These are phyloP conservation scores for Malthinus flaveolus DNA, from an alignment of 2,888 invertebrate genomes.

Conservation along the genomic window DNA sequence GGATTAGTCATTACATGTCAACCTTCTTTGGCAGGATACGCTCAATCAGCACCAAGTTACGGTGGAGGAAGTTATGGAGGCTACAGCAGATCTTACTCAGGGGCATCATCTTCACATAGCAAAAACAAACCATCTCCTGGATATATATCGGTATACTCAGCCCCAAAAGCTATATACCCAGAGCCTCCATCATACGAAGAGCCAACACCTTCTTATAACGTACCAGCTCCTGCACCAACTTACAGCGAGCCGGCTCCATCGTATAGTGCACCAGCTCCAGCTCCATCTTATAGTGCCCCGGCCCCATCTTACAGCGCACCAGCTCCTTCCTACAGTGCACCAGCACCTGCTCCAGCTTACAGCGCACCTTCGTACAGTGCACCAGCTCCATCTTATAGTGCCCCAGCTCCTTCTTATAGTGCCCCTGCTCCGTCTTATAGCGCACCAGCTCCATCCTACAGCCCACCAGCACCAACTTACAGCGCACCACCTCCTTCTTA, in stretches of 20 bases:
- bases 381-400: slow-evolving; percentile 7
- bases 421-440: slow-evolving; percentile 4
- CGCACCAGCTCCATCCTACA: slow-evolving; percentile 1
- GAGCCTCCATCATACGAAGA: slow-evolving; percentile 15
- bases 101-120: slow-evolving; percentile 13
- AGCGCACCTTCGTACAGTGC: slow-evolving; percentile 15
- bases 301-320: slow-evolving; percentile 30
- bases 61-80: slow-evolving; percentile 26
- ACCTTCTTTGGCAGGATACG: slow-evolving; percentile 52
- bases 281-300: slow-evolving; percentile 16
- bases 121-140: slow-evolving; percentile 11
- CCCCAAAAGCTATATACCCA: slow-evolving; percentile 8
- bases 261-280: slow-evolving; percentile 10
- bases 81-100: slow-evolving; percentile 24
- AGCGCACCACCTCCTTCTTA: slow-evolving; percentile 11
- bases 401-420: neutral
- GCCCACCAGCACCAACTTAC: slow-evolving; percentile 13
- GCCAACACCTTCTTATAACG: neutral
- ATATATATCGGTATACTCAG: slow-evolving; percentile 7
- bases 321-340: slow-evolving; percentile 27
- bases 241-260: slow-evolving; percentile 15
- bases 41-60: slow-evolving; percentile 36
- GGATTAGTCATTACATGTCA: slow-evolving; percentile 54
- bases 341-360: slow-evolving; percentile 6
- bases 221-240: neutral